Evolutionary conservation across 1,140 invertebrate species (phyloP).

Genomic region (Plodia interpunctella): DNA sequence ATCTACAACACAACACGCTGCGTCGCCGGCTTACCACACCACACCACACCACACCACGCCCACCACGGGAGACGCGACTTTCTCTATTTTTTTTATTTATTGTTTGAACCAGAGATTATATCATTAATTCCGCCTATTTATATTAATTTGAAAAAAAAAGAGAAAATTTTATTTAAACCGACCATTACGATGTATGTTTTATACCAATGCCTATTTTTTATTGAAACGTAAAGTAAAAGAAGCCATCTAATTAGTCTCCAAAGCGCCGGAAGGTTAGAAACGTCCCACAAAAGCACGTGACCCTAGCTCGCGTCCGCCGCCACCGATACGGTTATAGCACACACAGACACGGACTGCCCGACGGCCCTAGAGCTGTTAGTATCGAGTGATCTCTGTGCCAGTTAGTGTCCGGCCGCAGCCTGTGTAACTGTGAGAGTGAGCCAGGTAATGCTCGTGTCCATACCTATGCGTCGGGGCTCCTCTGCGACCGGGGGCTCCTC

Average conservation of each 20-base stretch:
- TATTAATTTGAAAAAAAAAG: not conserved
- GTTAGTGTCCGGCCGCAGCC: slow-evolving; percentile 4
- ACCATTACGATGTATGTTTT: too few species aligned
- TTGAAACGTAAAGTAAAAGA: not conserved
- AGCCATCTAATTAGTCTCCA: not conserved
- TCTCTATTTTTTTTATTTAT: not conserved
- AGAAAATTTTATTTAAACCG: not conserved
- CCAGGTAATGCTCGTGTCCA: slow-evolving; percentile 19
- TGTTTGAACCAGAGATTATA: too few species aligned
- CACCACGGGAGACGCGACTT: not conserved
- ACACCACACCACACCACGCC: too few species aligned
- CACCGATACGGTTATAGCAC: not conserved
- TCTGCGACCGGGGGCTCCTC: not conserved
- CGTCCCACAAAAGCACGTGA: not conserved
- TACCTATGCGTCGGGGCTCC: slow-evolving; percentile 42
- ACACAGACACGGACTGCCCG: slow-evolving; percentile 8
- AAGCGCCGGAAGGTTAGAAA: not conserved
- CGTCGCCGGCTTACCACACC: slow-evolving; percentile 15
- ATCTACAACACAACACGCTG: slow-evolving; percentile 79
- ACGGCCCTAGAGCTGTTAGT: slow-evolving; percentile 13
- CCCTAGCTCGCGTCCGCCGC: not conserved
- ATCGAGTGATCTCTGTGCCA: slow-evolving; percentile 31
- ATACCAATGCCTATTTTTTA: too few species aligned
- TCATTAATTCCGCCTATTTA: too few species aligned
- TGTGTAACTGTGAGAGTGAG: not conserved